phyloP scores from a whole-genome alignment of 2,797 vertebrate species.

The Muscicapa striata region DNA sequence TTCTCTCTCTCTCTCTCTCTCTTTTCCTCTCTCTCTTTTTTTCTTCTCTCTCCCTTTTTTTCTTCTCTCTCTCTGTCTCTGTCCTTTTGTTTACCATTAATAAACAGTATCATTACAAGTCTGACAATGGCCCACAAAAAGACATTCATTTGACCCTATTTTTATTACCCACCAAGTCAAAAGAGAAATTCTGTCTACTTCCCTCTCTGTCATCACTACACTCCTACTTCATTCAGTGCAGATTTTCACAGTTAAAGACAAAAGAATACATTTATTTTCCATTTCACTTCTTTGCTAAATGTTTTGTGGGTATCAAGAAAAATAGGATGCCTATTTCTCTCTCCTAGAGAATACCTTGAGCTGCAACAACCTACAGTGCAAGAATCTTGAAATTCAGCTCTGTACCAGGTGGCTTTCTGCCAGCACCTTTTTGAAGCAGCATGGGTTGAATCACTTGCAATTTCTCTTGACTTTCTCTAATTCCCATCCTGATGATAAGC shows the following conservation, averaged over 20 bases:
- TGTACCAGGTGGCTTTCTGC: not conserved
- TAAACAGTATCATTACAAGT: not conserved
- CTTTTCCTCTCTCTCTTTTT: too few species aligned
- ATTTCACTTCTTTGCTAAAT: not conserved
- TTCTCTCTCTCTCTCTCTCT: accelerated
- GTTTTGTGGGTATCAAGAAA: not conserved
- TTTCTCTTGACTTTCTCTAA: constrained; percentile 30
- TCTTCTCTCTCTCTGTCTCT: not conserved
- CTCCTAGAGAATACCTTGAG: not conserved
- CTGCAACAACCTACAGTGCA: not conserved
- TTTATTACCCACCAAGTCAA: not conserved
- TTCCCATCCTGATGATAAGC: constrained; percentile 11
- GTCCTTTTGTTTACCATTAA: not conserved
- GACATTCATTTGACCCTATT: not conserved
- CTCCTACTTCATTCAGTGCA: not conserved
- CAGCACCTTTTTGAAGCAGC: not conserved
- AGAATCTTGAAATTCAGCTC: not conserved
- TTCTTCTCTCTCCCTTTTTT: too few species aligned
- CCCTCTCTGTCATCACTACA: not conserved
- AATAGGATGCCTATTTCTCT: not conserved
- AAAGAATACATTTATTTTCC: not conserved
- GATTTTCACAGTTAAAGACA: not conserved
- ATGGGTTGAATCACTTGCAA: not conserved
- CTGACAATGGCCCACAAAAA: not conserved
- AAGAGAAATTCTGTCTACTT: not conserved